Percentiles rank a stretch among this genome's conserved stretches.
Conservation (phyloP, 1,140 invertebrate genomes). For the Leguminivora glycinivorella region DNA sequence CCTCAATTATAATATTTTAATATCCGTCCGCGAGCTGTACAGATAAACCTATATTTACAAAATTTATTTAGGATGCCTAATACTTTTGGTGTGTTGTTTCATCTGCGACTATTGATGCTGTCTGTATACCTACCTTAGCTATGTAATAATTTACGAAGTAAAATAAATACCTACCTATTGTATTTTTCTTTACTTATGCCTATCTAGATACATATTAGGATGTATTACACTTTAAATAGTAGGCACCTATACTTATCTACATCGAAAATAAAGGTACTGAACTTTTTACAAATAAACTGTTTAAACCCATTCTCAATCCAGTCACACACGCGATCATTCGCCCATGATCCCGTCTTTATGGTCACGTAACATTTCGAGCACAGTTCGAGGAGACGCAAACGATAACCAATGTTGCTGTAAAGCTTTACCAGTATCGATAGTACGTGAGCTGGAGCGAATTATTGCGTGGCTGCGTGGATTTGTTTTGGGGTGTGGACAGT, state of each 20-base stretch:
- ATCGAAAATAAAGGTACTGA: background rate
- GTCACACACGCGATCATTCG: slow-evolving; percentile 41
- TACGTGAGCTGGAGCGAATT: slow-evolving; percentile 41
- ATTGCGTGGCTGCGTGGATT: background rate
- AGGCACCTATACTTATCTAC: background rate
- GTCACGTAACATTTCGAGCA: slow-evolving; percentile 50
- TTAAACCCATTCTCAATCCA: slow-evolving; percentile 3
- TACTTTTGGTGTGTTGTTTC: too few species aligned
- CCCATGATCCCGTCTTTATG: slow-evolving; percentile 31
- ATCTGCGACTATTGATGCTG: too few species aligned
- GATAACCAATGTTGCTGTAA: slow-evolving; percentile 43
- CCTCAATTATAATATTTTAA: too few species aligned
- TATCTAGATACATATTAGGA: too few species aligned
- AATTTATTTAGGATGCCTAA: too few species aligned
- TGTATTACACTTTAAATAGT: background rate
- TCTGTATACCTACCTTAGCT: too few species aligned
- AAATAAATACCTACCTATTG: too few species aligned
- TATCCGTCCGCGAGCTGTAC: too few species aligned
- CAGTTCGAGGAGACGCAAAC: slow-evolving; percentile 38
- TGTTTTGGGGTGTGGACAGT: background rate
- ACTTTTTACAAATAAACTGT: background rate
- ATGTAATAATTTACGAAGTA: too few species aligned
- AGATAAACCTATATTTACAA: too few species aligned
- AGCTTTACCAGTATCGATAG: slow-evolving; percentile 50
- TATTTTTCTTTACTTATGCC: too few species aligned